These are phyloP conservation scores for Trematomus bernacchii DNA, from an alignment of 2,797 vertebrate genomes.

Conservation along the genomic window DNA sequence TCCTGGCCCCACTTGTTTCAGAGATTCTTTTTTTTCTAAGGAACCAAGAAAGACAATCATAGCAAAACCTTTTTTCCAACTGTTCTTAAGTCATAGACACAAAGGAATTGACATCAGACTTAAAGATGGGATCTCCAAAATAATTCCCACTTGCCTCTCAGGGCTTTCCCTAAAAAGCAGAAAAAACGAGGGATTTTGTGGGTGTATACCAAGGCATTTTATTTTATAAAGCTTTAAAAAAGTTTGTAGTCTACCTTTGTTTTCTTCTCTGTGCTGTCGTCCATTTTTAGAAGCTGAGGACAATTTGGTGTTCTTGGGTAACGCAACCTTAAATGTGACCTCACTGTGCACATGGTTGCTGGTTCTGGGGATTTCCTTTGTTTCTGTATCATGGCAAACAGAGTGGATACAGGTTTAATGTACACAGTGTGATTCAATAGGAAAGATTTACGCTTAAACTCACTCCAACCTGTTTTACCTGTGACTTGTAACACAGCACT, in stretches of 20 bases:
- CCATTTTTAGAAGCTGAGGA: conserved; percentile 17
- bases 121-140: too few relatives aligned
- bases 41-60: too few relatives aligned
- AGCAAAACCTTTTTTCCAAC: too few relatives aligned
- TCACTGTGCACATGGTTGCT: conserved; percentile 9
- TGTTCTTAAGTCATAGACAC: too few relatives aligned
- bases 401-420: conserved; percentile 20
- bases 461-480: conserved; percentile 36
- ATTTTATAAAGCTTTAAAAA: conserved; percentile 8
- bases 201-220: background rate
- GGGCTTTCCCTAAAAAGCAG: too few relatives aligned
- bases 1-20: too few relatives aligned
- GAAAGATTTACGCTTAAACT: background rate
- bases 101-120: too few relatives aligned
- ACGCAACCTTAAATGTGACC: conserved; percentile 2
- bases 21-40: too few relatives aligned
- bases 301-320: conserved; percentile 3
- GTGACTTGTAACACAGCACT: conserved; percentile 41
- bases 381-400: conserved; percentile 44
- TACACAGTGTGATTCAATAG: conserved; percentile 11
- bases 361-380: conserved; percentile 50
- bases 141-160: too few relatives aligned
- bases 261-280: conserved; percentile 19
- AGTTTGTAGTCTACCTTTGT: conserved; percentile 46
- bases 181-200: background rate